These are phyloP conservation scores for Pitta sordida DNA, from an alignment of 2,113 vertebrate species.

Conservation along the genomic window DNA sequence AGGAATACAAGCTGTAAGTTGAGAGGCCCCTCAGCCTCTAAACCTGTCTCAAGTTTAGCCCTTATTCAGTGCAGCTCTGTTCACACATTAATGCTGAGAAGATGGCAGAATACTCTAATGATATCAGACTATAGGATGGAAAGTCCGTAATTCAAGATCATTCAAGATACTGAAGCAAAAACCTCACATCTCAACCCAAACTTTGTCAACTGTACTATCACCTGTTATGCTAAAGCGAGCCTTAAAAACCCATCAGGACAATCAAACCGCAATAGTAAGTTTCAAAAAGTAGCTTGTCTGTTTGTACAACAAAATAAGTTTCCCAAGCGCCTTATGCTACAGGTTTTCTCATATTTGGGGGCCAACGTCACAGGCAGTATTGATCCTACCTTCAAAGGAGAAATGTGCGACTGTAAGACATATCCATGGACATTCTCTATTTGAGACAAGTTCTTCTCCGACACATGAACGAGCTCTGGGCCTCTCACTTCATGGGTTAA, in stretches of 20 bases:
- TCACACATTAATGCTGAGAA: background rate
- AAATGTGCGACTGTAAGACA: slow-evolving; percentile 94
- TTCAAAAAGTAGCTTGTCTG: background rate
- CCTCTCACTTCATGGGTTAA: slow-evolving; percentile 87
- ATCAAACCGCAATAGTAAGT: background rate
- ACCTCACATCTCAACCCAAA: background rate
- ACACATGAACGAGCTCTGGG: slow-evolving; percentile 93
- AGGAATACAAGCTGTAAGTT: background rate
- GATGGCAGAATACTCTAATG: background rate
- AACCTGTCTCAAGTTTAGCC: background rate
- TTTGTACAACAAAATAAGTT: background rate
- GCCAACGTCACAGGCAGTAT: background rate
- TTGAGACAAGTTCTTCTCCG: slow-evolving; percentile 95
- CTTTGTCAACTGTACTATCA: background rate
- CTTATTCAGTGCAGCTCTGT: background rate
- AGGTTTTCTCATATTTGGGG: rapidly evolving
- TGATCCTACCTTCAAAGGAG: slow-evolving; percentile 87
- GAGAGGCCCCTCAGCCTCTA: too few relatives aligned
- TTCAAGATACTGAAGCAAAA: background rate
- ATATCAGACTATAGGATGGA: background rate
- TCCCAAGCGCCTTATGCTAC: background rate
- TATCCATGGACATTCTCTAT: slow-evolving; percentile 97
- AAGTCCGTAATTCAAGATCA: background rate
- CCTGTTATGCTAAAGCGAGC: background rate
- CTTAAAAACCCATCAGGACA: background rate